Base-by-base conservation (phyloP, 2,113 vertebrate species). In the Pimephales promelas region DNA sequence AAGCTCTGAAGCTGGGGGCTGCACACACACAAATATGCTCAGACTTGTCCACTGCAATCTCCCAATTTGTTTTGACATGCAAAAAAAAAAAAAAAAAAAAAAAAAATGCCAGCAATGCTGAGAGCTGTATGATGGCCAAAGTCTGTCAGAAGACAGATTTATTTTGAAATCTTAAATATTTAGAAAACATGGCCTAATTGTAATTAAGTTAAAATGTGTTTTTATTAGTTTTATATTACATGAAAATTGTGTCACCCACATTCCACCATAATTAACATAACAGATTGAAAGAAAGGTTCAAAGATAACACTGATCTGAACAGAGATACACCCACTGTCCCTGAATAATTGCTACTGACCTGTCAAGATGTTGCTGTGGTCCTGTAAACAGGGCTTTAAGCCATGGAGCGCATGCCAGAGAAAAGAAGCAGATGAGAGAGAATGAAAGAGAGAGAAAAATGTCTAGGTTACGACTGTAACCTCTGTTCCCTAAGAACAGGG, bases 31-130 rank as follows among this genome's bases (percentile, higher is more conserved):
- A 71, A 36, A 47, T 79, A 10, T 28, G 64, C 22, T 54, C 74
- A 83, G 54, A 68, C 54, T 71, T 86, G 40, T 62, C 31, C 45
- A 74, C 43, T 83, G 28, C 28, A 59, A 82, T 22, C n/a, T 52
- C 80, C 64, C 47, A 47, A 20, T 40, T n/a, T 59, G 84, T 62
- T 59, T 76, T 47, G 52, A 82, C 79, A 61, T 62, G 80, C 43
- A 78, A 57, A 82, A n/a, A n/a, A n/a, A n/a, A n/a, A n/a, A n/a
- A n/a, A n/a, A n/a, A n/a, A n/a, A n/a, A n/a, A n/a, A n/a, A n/a
- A n/a, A n/a, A n/a, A 68, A n/a, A 54, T 78, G 10, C 24, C n/a
- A 83, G 40, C n/a, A 79, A 82, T 72, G 64, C 70, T 72, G 40
- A 72, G 40, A 72, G 70, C 36, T 47, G 11, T 72, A 26, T 72